phyloP scores from a whole-genome alignment of 1,140 invertebrate species.

The Physella acuta region DNA sequence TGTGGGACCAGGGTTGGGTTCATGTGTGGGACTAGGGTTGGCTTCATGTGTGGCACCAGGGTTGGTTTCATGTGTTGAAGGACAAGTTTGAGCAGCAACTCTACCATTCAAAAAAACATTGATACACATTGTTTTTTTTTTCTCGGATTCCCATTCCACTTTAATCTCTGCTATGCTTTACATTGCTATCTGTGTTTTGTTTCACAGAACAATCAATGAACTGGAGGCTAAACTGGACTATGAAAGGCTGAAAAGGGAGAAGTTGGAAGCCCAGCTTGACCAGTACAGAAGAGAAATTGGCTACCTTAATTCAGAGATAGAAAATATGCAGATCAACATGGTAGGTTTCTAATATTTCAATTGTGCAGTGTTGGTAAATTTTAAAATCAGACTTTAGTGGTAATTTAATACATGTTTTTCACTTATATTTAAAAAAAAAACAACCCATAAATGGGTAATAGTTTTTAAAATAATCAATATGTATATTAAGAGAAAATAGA shows the following conservation, averaged over 20 bases:
- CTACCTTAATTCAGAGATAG: conserved; percentile 46
- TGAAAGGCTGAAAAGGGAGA: conserved; percentile 57
- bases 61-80: too few relatives aligned
- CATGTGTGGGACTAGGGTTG: too few relatives aligned
- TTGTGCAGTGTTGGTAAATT: not conserved
- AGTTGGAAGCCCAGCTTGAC: conserved; percentile 58
- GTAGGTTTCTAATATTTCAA: not conserved
- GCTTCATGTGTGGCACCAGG: too few relatives aligned
- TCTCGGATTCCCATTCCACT: too few relatives aligned
- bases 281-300: conserved; percentile 54
- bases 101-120: too few relatives aligned
- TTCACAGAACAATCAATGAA: conserved; percentile 58
- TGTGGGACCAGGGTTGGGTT: too few relatives aligned
- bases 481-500: too few relatives aligned
- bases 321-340: conserved; percentile 31
- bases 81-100: too few relatives aligned
- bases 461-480: not conserved
- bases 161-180: too few relatives aligned
- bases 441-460: not conserved
- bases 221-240: conserved; percentile 58
- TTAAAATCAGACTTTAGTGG: not conserved
- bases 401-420: not conserved
- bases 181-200: too few relatives aligned
- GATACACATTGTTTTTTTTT: too few relatives aligned
- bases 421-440: not conserved